Evolutionary conservation across 35 echinoderm and acorn worm genomes (phyloP).

Genomic region (Ptychodera flava): DNA sequence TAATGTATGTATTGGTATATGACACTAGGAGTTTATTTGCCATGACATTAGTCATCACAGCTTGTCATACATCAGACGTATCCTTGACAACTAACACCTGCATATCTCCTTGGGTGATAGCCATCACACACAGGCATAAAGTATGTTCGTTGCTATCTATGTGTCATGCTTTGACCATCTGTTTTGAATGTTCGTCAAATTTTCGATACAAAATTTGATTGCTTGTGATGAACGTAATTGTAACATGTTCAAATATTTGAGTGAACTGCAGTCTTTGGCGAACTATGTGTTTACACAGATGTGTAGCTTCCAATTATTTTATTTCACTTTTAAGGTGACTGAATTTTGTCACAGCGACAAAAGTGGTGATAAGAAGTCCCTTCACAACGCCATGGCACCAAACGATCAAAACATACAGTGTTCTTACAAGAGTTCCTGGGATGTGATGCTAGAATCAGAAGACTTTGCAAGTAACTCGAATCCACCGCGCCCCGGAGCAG

Average conservation of each 20-base stretch:
- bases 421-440: conserved; percentile 33
- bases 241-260: neutral
- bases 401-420: conserved; percentile 17
- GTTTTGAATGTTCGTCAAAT: no score
- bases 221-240: neutral
- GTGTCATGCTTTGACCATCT: no score
- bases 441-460: conserved; percentile 21
- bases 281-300: neutral
- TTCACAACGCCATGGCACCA: conserved; percentile 27
- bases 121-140: no score
- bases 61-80: no score
- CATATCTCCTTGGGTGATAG: no score
- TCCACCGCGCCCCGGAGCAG: conserved; percentile 12
- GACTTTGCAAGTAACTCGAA: conserved; percentile 1
- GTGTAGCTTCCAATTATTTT: neutral
- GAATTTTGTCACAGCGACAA: conserved; percentile 31
- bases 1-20: no score
- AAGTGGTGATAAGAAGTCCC: conserved; percentile 7
- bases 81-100: no score
- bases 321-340: conserved; percentile 2
- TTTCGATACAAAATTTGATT: no score
- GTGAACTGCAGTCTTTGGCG: neutral
- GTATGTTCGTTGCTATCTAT: neutral
- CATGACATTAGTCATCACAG: no score
- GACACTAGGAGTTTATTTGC: no score